Evolutionary conservation across 2,888 invertebrate species (phyloP).

Genomic region (Oxystoma pomonae): DNA sequence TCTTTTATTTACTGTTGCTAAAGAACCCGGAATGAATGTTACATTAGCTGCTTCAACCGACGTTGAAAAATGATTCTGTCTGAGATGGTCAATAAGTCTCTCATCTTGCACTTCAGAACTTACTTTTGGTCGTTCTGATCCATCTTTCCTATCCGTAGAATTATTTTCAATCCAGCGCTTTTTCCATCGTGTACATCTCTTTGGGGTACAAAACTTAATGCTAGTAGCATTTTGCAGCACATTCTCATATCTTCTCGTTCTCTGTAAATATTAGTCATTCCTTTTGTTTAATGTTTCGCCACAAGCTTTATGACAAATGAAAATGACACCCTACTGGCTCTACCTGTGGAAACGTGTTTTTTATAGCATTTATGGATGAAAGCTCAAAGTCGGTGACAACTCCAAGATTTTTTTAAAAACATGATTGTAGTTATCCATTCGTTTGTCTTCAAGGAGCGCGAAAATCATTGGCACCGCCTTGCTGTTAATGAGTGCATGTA

Average conservation of each 20-base stretch:
- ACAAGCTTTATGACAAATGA: neutral
- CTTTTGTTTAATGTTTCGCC: neutral
- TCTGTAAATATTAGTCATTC: neutral
- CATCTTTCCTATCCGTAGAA: too few species aligned
- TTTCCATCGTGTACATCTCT: too few species aligned
- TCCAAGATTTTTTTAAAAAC: neutral
- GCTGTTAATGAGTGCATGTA: neutral
- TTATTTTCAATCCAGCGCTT: too few species aligned
- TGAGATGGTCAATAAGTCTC: too few species aligned
- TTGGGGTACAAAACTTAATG: neutral
- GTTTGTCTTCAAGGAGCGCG: neutral
- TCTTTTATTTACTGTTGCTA: too few species aligned
- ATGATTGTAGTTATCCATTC: neutral
- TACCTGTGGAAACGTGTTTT: neutral
- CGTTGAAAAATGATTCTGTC: too few species aligned
- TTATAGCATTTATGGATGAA: neutral
- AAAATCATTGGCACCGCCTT: neutral
- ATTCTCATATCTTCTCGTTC: neutral
- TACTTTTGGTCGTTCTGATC: too few species aligned
- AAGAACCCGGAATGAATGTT: too few species aligned
- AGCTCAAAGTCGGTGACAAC: neutral
- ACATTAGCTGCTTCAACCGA: too few species aligned
- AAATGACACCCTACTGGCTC: neutral
- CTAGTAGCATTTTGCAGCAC: conserved; percentile 1
- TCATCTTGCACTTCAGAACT: too few species aligned